These are phyloP conservation scores for Incurvaria masculella DNA, from an alignment of 2,888 invertebrate species.

Conservation along the genomic window DNA sequence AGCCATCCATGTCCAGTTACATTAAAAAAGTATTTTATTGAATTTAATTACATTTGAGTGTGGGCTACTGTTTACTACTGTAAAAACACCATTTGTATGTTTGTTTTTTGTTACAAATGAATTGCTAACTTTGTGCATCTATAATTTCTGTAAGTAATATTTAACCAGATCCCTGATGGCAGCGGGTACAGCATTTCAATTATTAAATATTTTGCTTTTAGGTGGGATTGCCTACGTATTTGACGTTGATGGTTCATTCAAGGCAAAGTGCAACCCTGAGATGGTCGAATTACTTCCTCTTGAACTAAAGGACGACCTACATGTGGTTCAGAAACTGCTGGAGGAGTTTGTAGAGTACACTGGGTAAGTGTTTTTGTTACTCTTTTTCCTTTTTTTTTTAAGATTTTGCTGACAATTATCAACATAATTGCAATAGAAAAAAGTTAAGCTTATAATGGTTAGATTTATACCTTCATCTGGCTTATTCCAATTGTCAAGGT, in stretches of 20 bases:
- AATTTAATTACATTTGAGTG: too few species aligned
- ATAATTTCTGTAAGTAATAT: background rate
- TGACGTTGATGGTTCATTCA: slow-evolving; percentile 83
- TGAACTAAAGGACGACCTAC: slow-evolving; percentile 73
- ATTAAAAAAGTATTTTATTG: too few species aligned
- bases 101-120: too few species aligned
- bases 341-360: slow-evolving; percentile 86
- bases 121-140: too few species aligned
- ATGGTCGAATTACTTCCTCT: slow-evolving; percentile 90
- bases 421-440: background rate
- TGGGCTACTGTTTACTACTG: too few species aligned
- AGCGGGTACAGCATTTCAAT: background rate
- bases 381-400: slow-evolving; percentile 42
- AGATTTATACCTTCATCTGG: too few species aligned
- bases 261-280: slow-evolving; percentile 88
- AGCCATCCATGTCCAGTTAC: too few species aligned
- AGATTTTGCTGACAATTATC: background rate
- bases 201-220: slow-evolving; percentile 14
- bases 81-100: too few species aligned
- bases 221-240: slow-evolving; percentile 93
- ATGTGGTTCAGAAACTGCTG: slow-evolving; percentile 71
- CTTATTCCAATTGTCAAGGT: too few species aligned
- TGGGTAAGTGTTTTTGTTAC: slow-evolving; percentile 43
- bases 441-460: background rate
- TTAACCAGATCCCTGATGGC: background rate